These are phyloP conservation scores for Dysidea cf. avara DNA, from an alignment of 37 sponge, comb jelly and placozoan genomes.

Conservation along the genomic window DNA sequence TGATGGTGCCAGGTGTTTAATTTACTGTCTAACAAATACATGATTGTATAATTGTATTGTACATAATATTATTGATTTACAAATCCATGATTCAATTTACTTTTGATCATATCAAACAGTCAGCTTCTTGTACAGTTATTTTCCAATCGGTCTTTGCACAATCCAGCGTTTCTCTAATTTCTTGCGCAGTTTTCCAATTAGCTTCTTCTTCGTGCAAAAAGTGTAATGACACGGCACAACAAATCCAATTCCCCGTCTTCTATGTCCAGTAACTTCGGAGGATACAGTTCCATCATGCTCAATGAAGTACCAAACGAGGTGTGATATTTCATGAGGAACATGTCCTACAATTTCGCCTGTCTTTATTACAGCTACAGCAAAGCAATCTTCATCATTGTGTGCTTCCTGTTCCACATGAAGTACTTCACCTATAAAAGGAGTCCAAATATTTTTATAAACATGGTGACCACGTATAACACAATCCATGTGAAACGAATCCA, in stretches of 20 bases:
- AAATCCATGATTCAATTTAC: too few relatives aligned
- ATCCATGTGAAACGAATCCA: neutral
- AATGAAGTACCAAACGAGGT: conserved; percentile 33
- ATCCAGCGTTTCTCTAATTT: too few relatives aligned
- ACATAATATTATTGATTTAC: too few relatives aligned
- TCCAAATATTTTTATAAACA: conserved; percentile 29
- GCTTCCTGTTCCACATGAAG: conserved; percentile 2
- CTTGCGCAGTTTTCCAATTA: conserved; percentile 13
- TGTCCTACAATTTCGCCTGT: conserved; percentile 28
- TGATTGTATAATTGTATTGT: too few relatives aligned
- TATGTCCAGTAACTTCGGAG: conserved; percentile 36
- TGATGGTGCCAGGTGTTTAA: too few relatives aligned
- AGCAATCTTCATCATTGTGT: conserved; percentile 26
- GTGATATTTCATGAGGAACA: conserved; percentile 16
- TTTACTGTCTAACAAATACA: too few relatives aligned
- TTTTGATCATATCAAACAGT: too few relatives aligned
- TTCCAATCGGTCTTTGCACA: too few relatives aligned
- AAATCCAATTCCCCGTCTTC: conserved; percentile 30
- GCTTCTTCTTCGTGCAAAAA: conserved; percentile 21
- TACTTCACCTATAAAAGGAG: conserved; percentile 20
- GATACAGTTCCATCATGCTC: conserved; percentile 27
- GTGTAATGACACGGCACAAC: conserved; percentile 39
- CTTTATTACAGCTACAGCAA: conserved; percentile 26
- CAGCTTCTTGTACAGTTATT: too few relatives aligned
- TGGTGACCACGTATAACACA: conserved; percentile 23